A percentile compares a stretch with the other conserved stretches of the same genome.
These are phyloP conservation scores for Oncorhynchus tshawytscha DNA, from an alignment of 2,113 vertebrate species.

Conservation along the genomic window DNA sequence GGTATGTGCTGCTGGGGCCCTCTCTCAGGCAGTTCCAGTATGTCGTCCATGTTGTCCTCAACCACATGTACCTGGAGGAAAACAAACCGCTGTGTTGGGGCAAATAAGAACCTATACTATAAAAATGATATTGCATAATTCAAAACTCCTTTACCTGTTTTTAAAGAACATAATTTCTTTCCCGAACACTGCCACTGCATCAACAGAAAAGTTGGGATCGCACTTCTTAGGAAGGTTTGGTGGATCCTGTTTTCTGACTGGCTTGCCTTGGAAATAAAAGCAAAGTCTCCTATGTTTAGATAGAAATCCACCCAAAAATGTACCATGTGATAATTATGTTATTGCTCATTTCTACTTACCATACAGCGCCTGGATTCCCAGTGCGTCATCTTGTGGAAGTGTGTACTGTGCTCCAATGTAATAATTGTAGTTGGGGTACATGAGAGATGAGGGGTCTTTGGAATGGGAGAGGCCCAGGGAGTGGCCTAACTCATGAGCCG, in stretches of 20 bases:
- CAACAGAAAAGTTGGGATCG: slow-evolving; percentile 55
- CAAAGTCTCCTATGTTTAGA: neutral
- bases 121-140: no score
- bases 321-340: neutral
- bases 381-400: slow-evolving; percentile 71
- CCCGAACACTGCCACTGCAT: slow-evolving; percentile 63
- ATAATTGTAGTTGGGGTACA: slow-evolving; percentile 76
- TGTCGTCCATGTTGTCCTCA: slow-evolving; percentile 48
- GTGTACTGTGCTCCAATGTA: slow-evolving; percentile 59
- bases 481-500: slow-evolving; percentile 77
- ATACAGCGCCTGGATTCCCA: slow-evolving; percentile 75
- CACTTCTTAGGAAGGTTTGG: slow-evolving; percentile 48
- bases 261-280: slow-evolving; percentile 48
- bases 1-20: slow-evolving; percentile 45
- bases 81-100: neutral
- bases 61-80: slow-evolving; percentile 59
- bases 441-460: slow-evolving; percentile 70
- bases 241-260: slow-evolving; percentile 22
- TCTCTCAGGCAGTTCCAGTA: slow-evolving; percentile 56
- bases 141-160: slow-evolving; percentile 45
- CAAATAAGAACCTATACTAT: no score
- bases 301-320: no score
- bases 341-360: slow-evolving; percentile 12
- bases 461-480: slow-evolving; percentile 75
- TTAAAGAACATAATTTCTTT: slow-evolving; percentile 67